These are phyloP conservation scores for Octodon degus DNA, from an alignment of 2,113 vertebrate species.

Conservation along the genomic window DNA sequence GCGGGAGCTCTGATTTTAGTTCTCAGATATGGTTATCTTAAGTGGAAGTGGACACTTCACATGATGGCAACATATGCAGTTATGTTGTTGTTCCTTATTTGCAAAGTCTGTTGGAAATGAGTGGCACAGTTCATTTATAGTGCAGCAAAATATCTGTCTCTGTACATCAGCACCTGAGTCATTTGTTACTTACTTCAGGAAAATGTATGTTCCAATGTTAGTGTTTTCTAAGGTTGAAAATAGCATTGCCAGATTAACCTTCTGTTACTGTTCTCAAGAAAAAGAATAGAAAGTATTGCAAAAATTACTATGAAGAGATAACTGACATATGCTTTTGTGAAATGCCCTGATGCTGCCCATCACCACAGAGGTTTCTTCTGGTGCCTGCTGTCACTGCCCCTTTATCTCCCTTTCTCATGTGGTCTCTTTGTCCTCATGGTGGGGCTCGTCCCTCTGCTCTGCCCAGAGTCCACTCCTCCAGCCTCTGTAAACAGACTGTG, in stretches of 20 bases:
- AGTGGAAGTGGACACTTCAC: neutral
- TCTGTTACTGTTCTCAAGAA: neutral
- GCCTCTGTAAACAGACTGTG: neutral
- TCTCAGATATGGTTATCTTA: neutral
- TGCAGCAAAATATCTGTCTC: neutral
- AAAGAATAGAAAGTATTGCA: neutral
- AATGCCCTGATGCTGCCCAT: no score
- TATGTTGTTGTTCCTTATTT: neutral
- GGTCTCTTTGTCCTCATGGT: neutral
- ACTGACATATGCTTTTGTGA: neutral
- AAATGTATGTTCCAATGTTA: neutral
- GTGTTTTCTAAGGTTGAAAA: neutral
- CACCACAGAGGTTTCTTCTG: neutral
- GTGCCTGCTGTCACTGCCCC: neutral
- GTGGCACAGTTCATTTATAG: neutral
- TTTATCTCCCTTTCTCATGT: neutral
- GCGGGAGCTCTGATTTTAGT: neutral
- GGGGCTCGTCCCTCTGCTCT: neutral
- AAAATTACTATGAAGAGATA: neutral
- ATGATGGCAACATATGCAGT: neutral
- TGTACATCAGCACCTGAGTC: neutral
- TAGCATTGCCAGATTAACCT: neutral
- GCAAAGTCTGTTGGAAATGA: neutral
- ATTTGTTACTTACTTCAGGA: conserved; percentile 20
- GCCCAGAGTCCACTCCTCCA: no score